Base-by-base conservation (phyloP, 2,797 vertebrate species). In the Pangasius krempfi region DNA sequence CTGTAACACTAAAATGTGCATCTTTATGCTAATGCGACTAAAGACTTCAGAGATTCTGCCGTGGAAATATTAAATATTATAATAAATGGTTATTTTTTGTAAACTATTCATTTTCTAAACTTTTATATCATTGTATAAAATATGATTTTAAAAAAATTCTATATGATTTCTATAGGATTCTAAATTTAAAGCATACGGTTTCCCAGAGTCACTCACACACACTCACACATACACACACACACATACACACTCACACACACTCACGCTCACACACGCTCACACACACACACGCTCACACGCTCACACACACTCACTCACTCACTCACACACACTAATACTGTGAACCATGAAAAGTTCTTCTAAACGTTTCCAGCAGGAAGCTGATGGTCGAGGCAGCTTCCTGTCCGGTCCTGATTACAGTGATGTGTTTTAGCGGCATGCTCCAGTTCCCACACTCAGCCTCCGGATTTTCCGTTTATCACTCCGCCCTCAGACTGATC, bases 401-500 rank as follows among this genome's bases (percentile, higher is more conserved):
- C 47, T 78, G 75, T n/a, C 44, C 5, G 47, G 40, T 75, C 72
- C 22, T 75, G 72, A 75, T 75, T 47, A 75, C 14, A 0, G 47
- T 14, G 27, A 78, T 78, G 73, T 76, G 75, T 52, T 78, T 78
- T 14, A 78, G 27, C 13, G 5, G 75, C 75, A 52, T 9, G 75
- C 75, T 52, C 75, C 47, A n/a, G 25, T 78, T 52, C 75, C 75
- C 47, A n/a, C 73, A n/a, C 44, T 50, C 44, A 30, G 75, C n/a
- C 76, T 33, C 50, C 30, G 50, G 76, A 79, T n/a, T 54, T 78
- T 20, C 76, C 5, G 76, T 79, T 79, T 30, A 30, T 79, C 50
- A 79, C 50, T 54, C 75, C 52, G n/a, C 52, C 76, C 8, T 79
- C n/a, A 54, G 76, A 79, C n/a, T 30, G 76, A 79, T 79, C n/a